Percentiles rank a stretch among this genome's conserved stretches.
These are phyloP conservation scores for Scaptomyza polygonia DNA, from an alignment of 2,888 invertebrate species.

Conservation along the genomic window DNA sequence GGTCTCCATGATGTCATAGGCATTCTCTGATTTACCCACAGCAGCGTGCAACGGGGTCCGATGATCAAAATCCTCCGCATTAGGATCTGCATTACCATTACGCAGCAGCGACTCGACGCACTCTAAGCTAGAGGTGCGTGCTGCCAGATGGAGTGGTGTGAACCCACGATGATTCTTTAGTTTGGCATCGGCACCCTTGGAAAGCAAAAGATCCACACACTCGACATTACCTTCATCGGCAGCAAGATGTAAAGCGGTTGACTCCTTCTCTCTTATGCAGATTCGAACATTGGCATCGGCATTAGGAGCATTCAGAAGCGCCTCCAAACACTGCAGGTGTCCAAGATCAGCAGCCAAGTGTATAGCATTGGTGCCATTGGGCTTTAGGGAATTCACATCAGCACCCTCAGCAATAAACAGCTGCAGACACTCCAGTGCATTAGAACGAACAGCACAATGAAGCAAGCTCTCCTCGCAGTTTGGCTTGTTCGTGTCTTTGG, in stretches of 20 bases:
- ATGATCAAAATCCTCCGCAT: conserved; percentile 91
- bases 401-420: conserved; percentile 91
- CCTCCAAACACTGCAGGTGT: conserved; percentile 89
- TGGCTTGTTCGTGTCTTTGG: conserved; percentile 87
- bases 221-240: conserved; percentile 94
- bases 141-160: conserved; percentile 93
- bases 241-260: conserved; percentile 93
- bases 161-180: conserved; percentile 91
- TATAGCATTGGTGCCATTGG: conserved; percentile 91
- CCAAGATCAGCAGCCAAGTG: conserved; percentile 93
- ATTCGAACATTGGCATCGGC: conserved; percentile 90
- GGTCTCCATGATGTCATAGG: conserved; percentile 92
- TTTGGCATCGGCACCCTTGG: conserved; percentile 90
- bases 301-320: conserved; percentile 90
- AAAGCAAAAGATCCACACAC: conserved; percentile 90
- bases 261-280: conserved; percentile 89
- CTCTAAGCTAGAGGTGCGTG: conserved; percentile 91
- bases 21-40: conserved; percentile 92
- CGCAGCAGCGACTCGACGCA: conserved; percentile 91
- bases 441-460: conserved; percentile 94
- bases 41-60: conserved; percentile 93
- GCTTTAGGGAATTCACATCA: conserved; percentile 90
- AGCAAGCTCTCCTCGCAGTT: conserved; percentile 91
- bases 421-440: conserved; percentile 91
- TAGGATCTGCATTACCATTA: conserved; percentile 91